Conservation (phyloP, 92 coral and sea anemone species). For the Umimayanthus kanabou region DNA sequence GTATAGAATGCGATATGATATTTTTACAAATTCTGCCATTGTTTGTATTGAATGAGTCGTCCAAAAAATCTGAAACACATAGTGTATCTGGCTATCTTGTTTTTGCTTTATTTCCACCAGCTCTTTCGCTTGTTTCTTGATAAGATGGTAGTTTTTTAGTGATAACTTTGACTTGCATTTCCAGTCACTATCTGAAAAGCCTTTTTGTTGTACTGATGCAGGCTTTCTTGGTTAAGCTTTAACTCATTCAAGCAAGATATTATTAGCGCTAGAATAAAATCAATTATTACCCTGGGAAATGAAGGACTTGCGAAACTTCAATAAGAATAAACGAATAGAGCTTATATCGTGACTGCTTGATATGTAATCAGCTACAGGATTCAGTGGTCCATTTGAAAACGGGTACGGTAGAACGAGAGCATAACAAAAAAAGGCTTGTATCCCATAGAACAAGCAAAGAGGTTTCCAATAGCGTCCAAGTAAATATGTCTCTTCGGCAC, state of each 20-base stretch:
- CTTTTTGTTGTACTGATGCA: not conserved
- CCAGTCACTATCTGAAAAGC: constrained; percentile 23
- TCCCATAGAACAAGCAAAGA: constrained; percentile 11
- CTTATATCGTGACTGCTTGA: constrained; percentile 27
- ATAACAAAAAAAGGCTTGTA: constrained; percentile 25
- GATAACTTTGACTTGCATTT: not conserved
- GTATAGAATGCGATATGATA: too few species aligned
- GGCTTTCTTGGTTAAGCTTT: constrained; percentile 9
- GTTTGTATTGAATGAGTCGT: not conserved
- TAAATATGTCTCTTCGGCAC: constrained; percentile 34
- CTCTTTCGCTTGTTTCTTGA: constrained; percentile 26
- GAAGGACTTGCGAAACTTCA: not conserved
- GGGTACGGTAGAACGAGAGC: constrained; percentile 41
- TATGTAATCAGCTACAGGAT: constrained; percentile 44
- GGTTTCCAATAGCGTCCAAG: constrained; percentile 46
- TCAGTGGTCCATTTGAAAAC: constrained; percentile 7
- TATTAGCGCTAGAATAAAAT: constrained; percentile 36
- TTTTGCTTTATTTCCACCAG: constrained; percentile 7
- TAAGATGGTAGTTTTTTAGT: not conserved
- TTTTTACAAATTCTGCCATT: too few species aligned
- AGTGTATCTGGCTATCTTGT: constrained; percentile 29
- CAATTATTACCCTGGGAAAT: not conserved
- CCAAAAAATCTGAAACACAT: constrained; percentile 43
- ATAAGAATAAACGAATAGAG: constrained; percentile 14
- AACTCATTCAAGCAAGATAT: constrained; percentile 18